Evolutionary conservation across 2,888 invertebrate species (phyloP).

Genomic region (Thereva unica): DNA sequence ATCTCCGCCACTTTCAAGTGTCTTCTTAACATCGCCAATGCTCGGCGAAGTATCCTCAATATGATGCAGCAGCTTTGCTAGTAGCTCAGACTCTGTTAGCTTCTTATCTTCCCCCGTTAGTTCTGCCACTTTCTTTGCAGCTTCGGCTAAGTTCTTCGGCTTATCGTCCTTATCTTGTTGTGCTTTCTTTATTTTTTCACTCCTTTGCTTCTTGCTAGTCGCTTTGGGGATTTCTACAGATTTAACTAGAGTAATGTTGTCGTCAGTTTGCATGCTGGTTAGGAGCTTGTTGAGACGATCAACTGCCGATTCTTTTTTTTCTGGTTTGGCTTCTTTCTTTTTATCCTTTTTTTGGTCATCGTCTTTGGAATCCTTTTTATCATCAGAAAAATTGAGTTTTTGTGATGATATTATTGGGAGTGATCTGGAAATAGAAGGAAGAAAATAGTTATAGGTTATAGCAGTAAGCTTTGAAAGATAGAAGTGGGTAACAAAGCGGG

Average conservation of each 20-base stretch:
- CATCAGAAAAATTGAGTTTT: conserved; percentile 19
- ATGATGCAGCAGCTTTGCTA: conserved; percentile 67
- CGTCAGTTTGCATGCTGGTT: conserved; percentile 53
- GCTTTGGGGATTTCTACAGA: conserved; percentile 50
- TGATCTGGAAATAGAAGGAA: neutral
- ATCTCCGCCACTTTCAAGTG: too few species aligned
- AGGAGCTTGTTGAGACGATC: conserved; percentile 49
- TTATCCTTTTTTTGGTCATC: neutral
- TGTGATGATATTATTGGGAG: conserved; percentile 5
- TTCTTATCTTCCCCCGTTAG: conserved; percentile 63
- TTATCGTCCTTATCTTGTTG: conserved; percentile 46
- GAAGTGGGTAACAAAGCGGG: too few species aligned
- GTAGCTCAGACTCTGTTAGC: conserved; percentile 72
- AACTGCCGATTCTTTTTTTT: conserved; percentile 1
- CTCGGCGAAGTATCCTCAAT: conserved; percentile 20
- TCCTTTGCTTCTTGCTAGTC: conserved; percentile 45
- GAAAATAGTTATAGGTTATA: neutral
- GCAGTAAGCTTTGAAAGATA: neutral
- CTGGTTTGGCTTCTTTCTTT: neutral
- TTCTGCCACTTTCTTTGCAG: conserved; percentile 74
- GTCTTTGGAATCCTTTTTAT: conserved; percentile 12
- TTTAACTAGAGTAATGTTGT: conserved; percentile 43
- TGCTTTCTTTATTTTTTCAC: conserved; percentile 35
- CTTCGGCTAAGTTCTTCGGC: conserved; percentile 55
- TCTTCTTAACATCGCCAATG: conserved; percentile 21